A percentile compares a stretch with the other conserved stretches of the same genome.
Evolutionary conservation across 2,888 invertebrate genomes (phyloP).

Genomic region (Phragmatobia fuliginosa): DNA sequence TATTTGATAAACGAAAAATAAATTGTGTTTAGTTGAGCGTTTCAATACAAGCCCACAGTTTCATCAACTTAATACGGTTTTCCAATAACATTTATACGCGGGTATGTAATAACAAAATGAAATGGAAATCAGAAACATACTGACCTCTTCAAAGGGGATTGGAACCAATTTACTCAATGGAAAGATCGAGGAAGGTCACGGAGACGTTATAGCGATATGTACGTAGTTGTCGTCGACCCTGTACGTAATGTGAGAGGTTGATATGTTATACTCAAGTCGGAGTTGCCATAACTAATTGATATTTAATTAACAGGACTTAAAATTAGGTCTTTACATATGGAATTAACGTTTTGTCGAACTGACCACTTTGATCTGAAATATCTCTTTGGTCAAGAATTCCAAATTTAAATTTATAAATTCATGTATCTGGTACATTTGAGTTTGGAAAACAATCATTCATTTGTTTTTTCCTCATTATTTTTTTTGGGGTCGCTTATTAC

Average conservation of each 20-base stretch:
- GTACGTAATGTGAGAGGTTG: constrained; percentile 32
- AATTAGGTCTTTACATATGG: too few relatives aligned
- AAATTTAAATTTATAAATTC: too few relatives aligned
- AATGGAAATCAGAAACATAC: constrained; percentile 71
- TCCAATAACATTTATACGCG: constrained; percentile 61
- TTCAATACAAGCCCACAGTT: constrained; percentile 47
- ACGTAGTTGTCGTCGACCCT: constrained; percentile 15
- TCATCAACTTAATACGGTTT: constrained; percentile 55
- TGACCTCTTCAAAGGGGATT: constrained; percentile 65
- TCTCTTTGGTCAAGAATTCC: too few relatives aligned
- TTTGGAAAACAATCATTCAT: too few relatives aligned
- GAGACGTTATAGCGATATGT: constrained; percentile 57
- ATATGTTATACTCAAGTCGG: constrained; percentile 11
- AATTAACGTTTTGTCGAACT: too few relatives aligned
- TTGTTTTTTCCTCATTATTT: too few relatives aligned
- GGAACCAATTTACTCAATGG: constrained; percentile 62
- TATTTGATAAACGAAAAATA: background rate
- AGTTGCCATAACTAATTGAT: constrained; percentile 16
- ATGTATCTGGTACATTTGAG: too few relatives aligned
- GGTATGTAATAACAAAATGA: constrained; percentile 64
- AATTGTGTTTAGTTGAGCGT: constrained; percentile 37
- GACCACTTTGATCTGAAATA: too few relatives aligned
- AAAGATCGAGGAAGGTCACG: constrained; percentile 56
- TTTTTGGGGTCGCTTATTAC: too few relatives aligned
- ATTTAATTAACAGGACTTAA: background rate